Percentiles rank a stretch among this genome's conserved stretches.
Conservation (phyloP, 2,888 invertebrate species). For the Andrena bicolor region DNA sequence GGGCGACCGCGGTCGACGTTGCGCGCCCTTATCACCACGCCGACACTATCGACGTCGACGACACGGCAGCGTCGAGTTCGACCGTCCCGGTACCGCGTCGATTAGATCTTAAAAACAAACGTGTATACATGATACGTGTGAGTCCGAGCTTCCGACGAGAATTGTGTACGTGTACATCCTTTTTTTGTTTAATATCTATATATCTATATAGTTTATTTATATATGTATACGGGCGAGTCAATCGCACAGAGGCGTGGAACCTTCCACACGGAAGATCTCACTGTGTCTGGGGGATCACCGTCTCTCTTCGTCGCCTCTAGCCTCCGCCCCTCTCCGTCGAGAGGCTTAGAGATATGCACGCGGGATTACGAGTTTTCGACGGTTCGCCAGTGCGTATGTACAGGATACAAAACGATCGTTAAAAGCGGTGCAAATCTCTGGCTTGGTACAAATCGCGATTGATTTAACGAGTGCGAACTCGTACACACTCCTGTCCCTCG, state of each 20-base stretch:
- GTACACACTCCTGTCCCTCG: constrained; percentile 75
- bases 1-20: constrained; percentile 32
- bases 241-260: constrained; percentile 57
- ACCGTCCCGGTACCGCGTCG: constrained; percentile 49
- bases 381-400: constrained; percentile 62
- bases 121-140: constrained; percentile 42
- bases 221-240: constrained; percentile 70
- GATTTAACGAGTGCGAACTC: constrained; percentile 12
- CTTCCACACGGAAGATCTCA: constrained; percentile 42
- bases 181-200: constrained; percentile 54
- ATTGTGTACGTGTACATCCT: constrained; percentile 47
- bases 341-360: constrained; percentile 17
- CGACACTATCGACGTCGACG: not conserved
- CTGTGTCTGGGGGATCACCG: constrained; percentile 14
- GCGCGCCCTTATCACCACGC: not conserved
- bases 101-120: constrained; percentile 61
- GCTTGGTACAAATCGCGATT: constrained; percentile 81
- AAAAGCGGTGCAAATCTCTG: constrained; percentile 64
- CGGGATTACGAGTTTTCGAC: constrained; percentile 22
- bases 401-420: constrained; percentile 60
- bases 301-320: not conserved
- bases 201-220: constrained; percentile 70
- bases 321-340: not conserved
- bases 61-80: not conserved
- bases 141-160: constrained; percentile 24